These are phyloP conservation scores for Conistra vaccinii DNA, from an alignment of 2,888 invertebrate genomes.

Conservation along the genomic window DNA sequence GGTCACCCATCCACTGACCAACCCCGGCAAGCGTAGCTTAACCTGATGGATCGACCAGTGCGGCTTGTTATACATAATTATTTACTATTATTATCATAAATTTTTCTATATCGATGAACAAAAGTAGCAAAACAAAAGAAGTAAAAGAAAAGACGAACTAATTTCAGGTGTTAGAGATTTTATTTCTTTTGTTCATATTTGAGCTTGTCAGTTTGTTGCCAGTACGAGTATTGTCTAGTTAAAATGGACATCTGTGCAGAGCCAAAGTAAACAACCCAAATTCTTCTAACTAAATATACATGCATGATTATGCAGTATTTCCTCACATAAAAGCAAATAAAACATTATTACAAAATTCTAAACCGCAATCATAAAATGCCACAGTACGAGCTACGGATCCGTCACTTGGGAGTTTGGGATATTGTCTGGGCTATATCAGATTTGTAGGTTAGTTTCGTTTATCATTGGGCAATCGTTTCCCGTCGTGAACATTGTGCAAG, in stretches of 20 bases:
- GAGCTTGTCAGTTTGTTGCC: background rate
- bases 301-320: conserved; percentile 1
- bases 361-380: conserved; percentile 49
- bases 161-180: background rate
- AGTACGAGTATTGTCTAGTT: background rate
- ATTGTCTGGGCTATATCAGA: conserved; percentile 59
- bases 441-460: conserved; percentile 60
- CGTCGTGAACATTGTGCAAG: conserved; percentile 44
- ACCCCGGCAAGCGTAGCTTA: too few relatives aligned
- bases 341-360: conserved; percentile 22
- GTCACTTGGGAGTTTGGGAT: conserved; percentile 40
- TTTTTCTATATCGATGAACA: background rate
- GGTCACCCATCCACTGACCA: too few relatives aligned
- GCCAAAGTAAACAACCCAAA: conserved; percentile 4
- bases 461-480: conserved; percentile 58
- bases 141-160: background rate
- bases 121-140: background rate
- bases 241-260: background rate
- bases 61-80: too few relatives aligned
- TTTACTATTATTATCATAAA: too few relatives aligned
- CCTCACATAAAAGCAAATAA: background rate
- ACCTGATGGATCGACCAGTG: too few relatives aligned
- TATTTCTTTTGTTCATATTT: background rate
- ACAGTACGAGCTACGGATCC: conserved; percentile 34
- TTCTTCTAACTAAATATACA: background rate